Base-by-base conservation (phyloP, 2,888 invertebrate species). In the Noctua janthina region DNA sequence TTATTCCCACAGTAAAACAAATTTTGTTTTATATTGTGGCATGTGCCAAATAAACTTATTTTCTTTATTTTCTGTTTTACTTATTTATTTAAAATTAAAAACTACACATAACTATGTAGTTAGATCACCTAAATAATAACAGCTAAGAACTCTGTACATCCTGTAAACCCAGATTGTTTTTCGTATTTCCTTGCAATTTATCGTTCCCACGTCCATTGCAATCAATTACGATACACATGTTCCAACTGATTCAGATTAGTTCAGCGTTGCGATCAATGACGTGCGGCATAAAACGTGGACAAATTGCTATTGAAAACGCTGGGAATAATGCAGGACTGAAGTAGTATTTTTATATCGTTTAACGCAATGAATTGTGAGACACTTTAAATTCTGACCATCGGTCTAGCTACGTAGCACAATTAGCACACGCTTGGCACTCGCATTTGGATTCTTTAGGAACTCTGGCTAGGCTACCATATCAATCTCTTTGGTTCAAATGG, bases 161-260 rank as follows among this genome's bases (percentile, higher is more conserved):
- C 20, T 17, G n/a, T 39, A 43, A 8, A 39, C 15, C 11, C 10
- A 35, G n/a, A 82, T 29, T 29, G 43, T n/a, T 20, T 70, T 81
- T 35, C 3, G n/a, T 23, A 54, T 68, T 82, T 70, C 29, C 39
- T 29, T 59, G 15, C 35, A 71, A n/a, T 56, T 10, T 59, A 43
- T 64, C 54, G 68, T 69, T 87, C 64, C 54, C 83, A 78, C 68
- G 56, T 71, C 35, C 29, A 68, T 70, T 51, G 29, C 66, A 66
- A 2, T 8, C 78, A 83, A 84, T 79, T 68, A 80, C 49, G 35
- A 29, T 66, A 72, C 66, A 79, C 68, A 82, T 70, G 67, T 68
- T 80, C 51, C 70, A 69, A 64, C 81, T 86, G 73, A 64, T 84
- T 84, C 75, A 56, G 23, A 81, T 86, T 84, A 86, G 87, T 81